Evolutionary conservation across 1,140 invertebrate species (phyloP).

Genomic region (Apocrypta bakeri): DNA sequence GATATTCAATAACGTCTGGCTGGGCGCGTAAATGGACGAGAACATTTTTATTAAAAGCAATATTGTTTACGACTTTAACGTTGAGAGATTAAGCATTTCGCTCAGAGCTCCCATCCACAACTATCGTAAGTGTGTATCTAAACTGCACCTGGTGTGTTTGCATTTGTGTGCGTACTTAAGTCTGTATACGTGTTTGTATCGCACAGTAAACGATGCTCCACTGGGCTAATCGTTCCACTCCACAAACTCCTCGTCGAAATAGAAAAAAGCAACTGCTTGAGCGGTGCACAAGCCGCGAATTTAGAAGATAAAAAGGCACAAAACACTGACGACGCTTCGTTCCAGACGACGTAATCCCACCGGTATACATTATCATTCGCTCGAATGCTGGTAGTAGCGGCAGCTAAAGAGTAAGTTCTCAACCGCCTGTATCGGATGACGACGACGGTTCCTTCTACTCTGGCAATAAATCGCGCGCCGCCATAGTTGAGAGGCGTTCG

Average conservation of each 20-base stretch:
- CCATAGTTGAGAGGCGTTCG: background rate
- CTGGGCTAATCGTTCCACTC: background rate
- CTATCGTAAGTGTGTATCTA: no score
- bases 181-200: background rate
- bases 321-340: background rate
- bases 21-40: no score
- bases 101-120: no score
- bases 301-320: background rate
- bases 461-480: background rate
- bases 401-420: no score
- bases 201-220: background rate
- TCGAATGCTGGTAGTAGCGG: background rate
- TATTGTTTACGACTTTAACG: no score
- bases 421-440: background rate
- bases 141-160: no score
- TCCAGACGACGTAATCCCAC: no score
- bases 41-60: no score
- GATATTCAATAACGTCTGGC: background rate
- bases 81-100: no score
- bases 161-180: no score
- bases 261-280: no score
- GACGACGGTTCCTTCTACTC: background rate
- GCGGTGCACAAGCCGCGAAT: no score
- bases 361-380: background rate
- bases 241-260: background rate